Evolutionary conservation across 2,888 invertebrate genomes (phyloP).

Genomic region (Philaethria dido): DNA sequence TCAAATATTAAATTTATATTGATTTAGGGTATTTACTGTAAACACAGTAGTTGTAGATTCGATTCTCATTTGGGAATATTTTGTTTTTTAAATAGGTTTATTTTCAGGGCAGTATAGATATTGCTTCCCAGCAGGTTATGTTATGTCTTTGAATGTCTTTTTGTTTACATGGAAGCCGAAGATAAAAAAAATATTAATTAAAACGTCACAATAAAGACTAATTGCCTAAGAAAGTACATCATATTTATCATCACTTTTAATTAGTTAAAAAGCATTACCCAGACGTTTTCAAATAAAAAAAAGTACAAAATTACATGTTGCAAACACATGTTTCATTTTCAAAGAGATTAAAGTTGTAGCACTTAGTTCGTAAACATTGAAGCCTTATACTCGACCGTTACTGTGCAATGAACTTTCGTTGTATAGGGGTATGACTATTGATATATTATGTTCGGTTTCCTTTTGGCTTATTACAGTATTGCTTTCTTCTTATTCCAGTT

Average conservation of each 20-base stretch:
- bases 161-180: too few species aligned
- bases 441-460: not conserved
- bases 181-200: too few species aligned
- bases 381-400: slow-evolving; percentile 26
- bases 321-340: slow-evolving; percentile 25
- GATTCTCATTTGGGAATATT: not conserved
- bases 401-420: slow-evolving; percentile 33
- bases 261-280: not conserved
- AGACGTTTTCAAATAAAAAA: slow-evolving; percentile 13
- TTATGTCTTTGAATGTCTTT: too few species aligned
- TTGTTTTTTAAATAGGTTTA: not conserved
- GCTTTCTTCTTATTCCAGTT: too few species aligned
- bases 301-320: slow-evolving; percentile 19
- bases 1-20: too few species aligned
- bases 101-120: too few species aligned
- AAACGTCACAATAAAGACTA: not conserved
- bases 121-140: too few species aligned
- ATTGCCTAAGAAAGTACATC: not conserved
- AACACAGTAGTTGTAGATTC: not conserved
- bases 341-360: slow-evolving; percentile 25
- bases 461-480: not conserved
- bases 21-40: not conserved
- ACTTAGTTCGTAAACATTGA: slow-evolving; percentile 24
- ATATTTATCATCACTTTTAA: slow-evolving; percentile 1
- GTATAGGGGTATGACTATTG: slow-evolving; percentile 25